A percentile compares a stretch with the other conserved stretches of the same genome.
phyloP scores from a whole-genome alignment of 2,888 invertebrate species.

The Hesperia comma region DNA sequence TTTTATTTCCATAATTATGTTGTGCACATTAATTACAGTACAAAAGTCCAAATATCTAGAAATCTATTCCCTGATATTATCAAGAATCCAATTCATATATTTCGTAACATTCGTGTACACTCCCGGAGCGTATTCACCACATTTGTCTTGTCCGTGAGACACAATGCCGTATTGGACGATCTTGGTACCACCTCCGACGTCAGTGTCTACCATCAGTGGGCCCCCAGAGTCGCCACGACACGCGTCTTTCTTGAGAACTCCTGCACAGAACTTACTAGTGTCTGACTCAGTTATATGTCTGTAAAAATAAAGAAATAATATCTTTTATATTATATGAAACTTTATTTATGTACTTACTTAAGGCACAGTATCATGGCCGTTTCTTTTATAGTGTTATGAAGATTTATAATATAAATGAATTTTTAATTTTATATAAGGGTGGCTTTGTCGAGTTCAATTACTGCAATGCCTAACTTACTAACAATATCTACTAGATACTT shows the following conservation, averaged over 20 bases:
- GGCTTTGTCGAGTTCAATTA: too few species aligned
- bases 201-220: conserved; percentile 73
- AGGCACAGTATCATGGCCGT: too few species aligned
- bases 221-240: conserved; percentile 88
- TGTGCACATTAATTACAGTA: too few species aligned
- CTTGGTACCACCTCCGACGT: conserved; percentile 33
- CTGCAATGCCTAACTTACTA: too few species aligned
- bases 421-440: too few species aligned
- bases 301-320: neutral
- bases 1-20: too few species aligned
- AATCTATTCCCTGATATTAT: conserved; percentile 44
- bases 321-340: too few species aligned
- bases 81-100: conserved; percentile 68
- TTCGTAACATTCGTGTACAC: conserved; percentile 69
- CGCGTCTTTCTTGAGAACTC: conserved; percentile 79
- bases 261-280: conserved; percentile 57
- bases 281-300: neutral
- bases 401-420: too few species aligned
- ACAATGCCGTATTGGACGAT: conserved; percentile 54
- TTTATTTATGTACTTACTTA: too few species aligned
- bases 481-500: too few species aligned
- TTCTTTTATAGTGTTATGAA: too few species aligned
- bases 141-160: conserved; percentile 47
- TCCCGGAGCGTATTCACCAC: conserved; percentile 64
- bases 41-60: too few species aligned